Base-by-base conservation (phyloP, 2,797 vertebrate genomes). In the Pangasius krempfi region DNA sequence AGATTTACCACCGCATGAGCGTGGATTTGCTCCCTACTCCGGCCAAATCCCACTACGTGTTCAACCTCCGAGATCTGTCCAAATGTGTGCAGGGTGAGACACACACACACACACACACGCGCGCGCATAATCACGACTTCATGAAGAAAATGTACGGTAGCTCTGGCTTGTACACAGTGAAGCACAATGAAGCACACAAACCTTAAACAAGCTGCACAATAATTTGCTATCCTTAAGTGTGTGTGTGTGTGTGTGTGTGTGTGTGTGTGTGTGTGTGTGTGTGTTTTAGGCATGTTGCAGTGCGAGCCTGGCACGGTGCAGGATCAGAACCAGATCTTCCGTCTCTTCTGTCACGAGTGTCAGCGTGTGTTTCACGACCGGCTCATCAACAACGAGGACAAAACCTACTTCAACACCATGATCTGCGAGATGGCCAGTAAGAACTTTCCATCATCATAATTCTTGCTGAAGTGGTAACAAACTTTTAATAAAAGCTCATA, bases 41-140 rank as follows among this genome's bases (percentile, higher is more conserved):
- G 3, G 97, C 97, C 90, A 98, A 98, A 93, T 98, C 97, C 60
- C 97, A 97, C 93, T 97, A 98, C 18, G 95, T 98, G 88, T 98
- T 98, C 94, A 97, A 97, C 93, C 96, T 98, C 60, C 93, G 97
- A 73, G 96, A 98, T 90, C 96, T 98, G 90, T 98, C 97, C 90
- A 98, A 98, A 89, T 98, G 97, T 92, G 95, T 98, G 87, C 97
- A 98, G 96, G 97, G 97, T 98, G 94, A 91, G 93, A 87, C 4
- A 76, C 50, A 68, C 16, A 64, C 40, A 40, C 20, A 81, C 64
- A 86, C 62, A 86, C 47, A 47, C 13, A 30, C 33, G 64, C 70
- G 9, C n/a, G 75, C 44, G 33, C 66, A 56, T 4, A 25, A 4
- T 47, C 20, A 14, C 0, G 33, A 30, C 30, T 18, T 62, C 25